phyloP scores from a whole-genome alignment of 2,888 invertebrate genomes.

The Autographa gamma region DNA sequence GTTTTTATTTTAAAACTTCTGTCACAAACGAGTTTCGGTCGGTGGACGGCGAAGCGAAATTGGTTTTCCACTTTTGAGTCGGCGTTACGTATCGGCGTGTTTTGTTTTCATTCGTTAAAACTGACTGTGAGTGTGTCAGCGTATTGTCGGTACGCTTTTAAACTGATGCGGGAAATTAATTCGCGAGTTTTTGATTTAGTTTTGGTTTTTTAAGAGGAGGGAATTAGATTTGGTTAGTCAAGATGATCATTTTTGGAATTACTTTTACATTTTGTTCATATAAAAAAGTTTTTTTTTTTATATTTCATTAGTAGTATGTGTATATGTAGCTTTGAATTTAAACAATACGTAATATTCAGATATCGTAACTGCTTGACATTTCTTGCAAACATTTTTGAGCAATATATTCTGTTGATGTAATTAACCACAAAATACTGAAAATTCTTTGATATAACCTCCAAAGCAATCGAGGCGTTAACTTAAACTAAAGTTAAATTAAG shows the following conservation, averaged over 20 bases:
- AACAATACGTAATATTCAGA: no score
- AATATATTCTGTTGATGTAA: no score
- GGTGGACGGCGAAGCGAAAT: slow-evolving; percentile 67
- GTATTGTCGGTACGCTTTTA: slow-evolving; percentile 52
- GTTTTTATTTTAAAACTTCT: slow-evolving; percentile 62
- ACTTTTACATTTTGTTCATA: no score
- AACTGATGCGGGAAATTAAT: slow-evolving; percentile 42
- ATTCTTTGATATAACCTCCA: background rate
- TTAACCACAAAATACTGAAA: no score
- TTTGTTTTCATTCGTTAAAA: slow-evolving; percentile 65
- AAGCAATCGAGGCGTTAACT: background rate
- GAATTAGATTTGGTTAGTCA: background rate
- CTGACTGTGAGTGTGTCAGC: slow-evolving; percentile 53
- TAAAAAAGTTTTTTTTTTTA: no score
- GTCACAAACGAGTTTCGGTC: slow-evolving; percentile 65
- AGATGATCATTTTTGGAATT: background rate
- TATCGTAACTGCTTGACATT: no score
- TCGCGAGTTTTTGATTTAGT: slow-evolving; percentile 16
- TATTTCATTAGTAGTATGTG: no score
- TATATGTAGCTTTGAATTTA: no score
- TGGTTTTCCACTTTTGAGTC: slow-evolving; percentile 75
- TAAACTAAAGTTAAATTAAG: background rate
- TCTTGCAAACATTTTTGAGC: no score
- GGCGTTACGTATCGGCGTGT: slow-evolving; percentile 58
- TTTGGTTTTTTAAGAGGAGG: slow-evolving; percentile 10